Evolutionary conservation across 2,888 invertebrate species (phyloP).

Genomic region (Nebria brevicollis): DNA sequence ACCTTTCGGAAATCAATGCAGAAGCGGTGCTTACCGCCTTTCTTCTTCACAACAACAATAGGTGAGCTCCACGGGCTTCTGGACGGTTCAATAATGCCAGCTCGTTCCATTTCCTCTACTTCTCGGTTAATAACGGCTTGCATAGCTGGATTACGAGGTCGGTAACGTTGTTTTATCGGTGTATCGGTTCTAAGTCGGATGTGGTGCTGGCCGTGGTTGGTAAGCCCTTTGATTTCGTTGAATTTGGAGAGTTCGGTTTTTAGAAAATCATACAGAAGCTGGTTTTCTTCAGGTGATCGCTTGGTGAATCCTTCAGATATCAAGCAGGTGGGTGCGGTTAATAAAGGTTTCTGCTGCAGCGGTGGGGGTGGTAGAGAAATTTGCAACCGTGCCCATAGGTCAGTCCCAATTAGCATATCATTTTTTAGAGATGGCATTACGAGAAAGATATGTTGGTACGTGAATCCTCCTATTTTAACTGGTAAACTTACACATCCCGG

Average conservation of each 20-base stretch:
- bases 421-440: background rate
- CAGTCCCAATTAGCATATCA: background rate
- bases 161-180: conserved; percentile 29
- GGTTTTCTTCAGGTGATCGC: too few species aligned
- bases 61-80: conserved; percentile 33
- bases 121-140: conserved; percentile 4
- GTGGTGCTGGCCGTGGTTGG: conserved; percentile 4
- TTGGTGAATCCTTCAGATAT: too few species aligned
- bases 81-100: conserved; percentile 18
- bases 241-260: too few species aligned
- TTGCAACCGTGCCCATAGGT: background rate
- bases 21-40: background rate
- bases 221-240: background rate
- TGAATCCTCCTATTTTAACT: background rate
- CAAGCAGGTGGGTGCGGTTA: too few species aligned
- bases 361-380: too few species aligned
- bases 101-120: background rate
- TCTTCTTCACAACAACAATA: conserved; percentile 1
- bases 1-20: too few species aligned
- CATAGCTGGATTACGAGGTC: conserved; percentile 2
- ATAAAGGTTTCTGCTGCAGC: too few species aligned
- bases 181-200: background rate
- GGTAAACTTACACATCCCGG: background rate
- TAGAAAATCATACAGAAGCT: too few species aligned
- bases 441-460: background rate